Percentiles rank a stretch among this genome's conserved stretches.
phyloP scores from a whole-genome alignment of 2,113 vertebrate species.

The Siniperca chuatsi region DNA sequence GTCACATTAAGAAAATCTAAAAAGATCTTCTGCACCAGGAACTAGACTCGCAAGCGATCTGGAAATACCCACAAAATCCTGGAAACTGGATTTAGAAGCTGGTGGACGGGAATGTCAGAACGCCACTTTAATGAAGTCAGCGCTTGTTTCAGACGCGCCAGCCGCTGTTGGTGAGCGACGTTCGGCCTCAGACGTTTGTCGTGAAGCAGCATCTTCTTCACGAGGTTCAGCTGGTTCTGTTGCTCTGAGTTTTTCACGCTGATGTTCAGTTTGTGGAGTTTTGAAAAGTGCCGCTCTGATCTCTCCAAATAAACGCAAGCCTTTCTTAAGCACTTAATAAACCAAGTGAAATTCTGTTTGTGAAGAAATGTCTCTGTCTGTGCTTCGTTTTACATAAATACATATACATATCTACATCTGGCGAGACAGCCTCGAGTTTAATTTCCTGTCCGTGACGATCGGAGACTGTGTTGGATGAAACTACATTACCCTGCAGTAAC shows the following conservation, averaged over 20 bases:
- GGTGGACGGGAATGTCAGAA: too few species aligned
- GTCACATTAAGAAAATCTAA: background rate
- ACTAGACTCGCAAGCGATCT: too few species aligned
- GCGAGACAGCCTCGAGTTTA: too few species aligned
- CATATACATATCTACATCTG: too few species aligned
- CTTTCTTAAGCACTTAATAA: constrained; percentile 61
- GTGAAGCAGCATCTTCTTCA: background rate
- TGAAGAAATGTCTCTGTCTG: background rate
- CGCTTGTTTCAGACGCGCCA: background rate
- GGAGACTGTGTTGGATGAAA: too few species aligned
- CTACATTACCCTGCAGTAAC: too few species aligned
- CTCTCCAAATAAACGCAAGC: background rate
- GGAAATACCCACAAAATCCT: too few species aligned
- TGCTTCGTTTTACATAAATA: background rate
- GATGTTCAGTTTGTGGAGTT: constrained; percentile 14
- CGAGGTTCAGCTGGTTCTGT: background rate
- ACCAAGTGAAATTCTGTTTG: constrained; percentile 48
- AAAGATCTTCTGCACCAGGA: too few species aligned
- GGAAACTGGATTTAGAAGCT: too few species aligned
- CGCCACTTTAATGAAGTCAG: background rate
- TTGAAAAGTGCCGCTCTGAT: background rate
- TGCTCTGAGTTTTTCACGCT: constrained; percentile 8
- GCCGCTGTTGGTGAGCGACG: background rate
- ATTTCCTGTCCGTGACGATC: too few species aligned
- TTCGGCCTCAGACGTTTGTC: background rate